Percentiles rank a stretch among this genome's conserved stretches.
phyloP scores from a whole-genome alignment of 2,113 vertebrate genomes.

The Anseranas semipalmata region DNA sequence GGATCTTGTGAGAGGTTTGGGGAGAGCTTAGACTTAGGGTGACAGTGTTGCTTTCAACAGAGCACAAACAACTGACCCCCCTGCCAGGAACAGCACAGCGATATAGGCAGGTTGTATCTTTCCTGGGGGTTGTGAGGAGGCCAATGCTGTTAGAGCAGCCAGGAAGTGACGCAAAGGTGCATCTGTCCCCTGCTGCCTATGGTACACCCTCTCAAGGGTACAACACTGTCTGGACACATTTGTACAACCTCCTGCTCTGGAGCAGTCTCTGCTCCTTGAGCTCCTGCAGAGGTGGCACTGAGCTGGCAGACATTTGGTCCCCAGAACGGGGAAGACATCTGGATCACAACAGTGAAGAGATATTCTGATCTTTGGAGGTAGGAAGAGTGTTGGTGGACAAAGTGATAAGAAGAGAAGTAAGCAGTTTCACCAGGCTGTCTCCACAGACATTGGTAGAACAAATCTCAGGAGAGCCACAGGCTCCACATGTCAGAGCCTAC shows the following conservation, averaged over 20 bases:
- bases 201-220: neutral
- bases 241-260: neutral
- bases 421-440: rapidly evolving
- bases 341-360: neutral
- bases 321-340: neutral
- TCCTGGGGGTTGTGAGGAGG: neutral
- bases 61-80: neutral
- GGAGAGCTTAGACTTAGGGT: neutral
- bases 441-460: neutral
- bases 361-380: neutral
- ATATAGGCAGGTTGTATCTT: neutral
- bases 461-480: neutral
- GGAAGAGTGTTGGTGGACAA: neutral
- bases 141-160: neutral
- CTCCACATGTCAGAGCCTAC: neutral
- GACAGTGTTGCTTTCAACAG: neutral
- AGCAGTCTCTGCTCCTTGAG: neutral
- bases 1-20: neutral
- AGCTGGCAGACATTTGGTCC: neutral
- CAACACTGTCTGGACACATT: neutral
- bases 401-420: neutral
- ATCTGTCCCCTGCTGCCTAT: neutral
- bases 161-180: neutral
- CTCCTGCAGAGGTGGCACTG: neutral
- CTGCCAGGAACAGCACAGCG: neutral